Evolutionary conservation across 2,113 vertebrate species (phyloP), one percentile per base, ranked within the genome.

Genomic region (Rafetus swinhoei): DNA sequence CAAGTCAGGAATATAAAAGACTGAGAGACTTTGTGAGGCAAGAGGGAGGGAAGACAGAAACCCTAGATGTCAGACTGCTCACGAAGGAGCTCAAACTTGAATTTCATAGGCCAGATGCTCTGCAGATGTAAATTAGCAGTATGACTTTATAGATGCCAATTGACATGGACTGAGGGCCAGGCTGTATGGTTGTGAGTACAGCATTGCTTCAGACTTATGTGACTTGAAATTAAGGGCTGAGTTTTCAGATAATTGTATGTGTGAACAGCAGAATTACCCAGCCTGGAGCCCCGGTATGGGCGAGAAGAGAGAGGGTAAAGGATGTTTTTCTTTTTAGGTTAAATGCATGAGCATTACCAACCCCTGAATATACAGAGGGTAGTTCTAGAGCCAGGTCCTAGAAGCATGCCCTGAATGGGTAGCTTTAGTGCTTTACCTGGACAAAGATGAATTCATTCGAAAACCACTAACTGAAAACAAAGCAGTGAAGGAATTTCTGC

Each of bases 161-260:
- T 4, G 14, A n/a, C 5, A 16, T 45, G 7, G 7, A 1, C 5
- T n/a, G 25, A 13, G 21, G 39, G 12, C 16, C 16, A 35, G 65
- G 65, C 9, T 21, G 7, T 72, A n/a, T 19, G 25, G 9, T 39
- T 18, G 0, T 2, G 18, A 29, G 3, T 45, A 32, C 86, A 53
- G 19, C 32, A 81, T 22, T 7, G 32, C 9, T 84, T 29, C 15
- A 2, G 9, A 14, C 21, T 7, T 15, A 74, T 62, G 1, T 12
- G 0, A 0, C 15, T 25, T 1, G 16, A 54, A 0, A 3, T 60
- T 45, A 82, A 80, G 21, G 29, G 29, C 8, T 80, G 79, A 80
- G 16, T 11, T 2, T 0, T 39, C 45, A 32, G 60, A 7, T 50
- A 45, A 86, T 22, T 21, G 25, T 24, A 74, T 59, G 9, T 0